These are phyloP conservation scores for Actenoides hombroni DNA, from an alignment of 2,113 vertebrate genomes.

Conservation along the genomic window DNA sequence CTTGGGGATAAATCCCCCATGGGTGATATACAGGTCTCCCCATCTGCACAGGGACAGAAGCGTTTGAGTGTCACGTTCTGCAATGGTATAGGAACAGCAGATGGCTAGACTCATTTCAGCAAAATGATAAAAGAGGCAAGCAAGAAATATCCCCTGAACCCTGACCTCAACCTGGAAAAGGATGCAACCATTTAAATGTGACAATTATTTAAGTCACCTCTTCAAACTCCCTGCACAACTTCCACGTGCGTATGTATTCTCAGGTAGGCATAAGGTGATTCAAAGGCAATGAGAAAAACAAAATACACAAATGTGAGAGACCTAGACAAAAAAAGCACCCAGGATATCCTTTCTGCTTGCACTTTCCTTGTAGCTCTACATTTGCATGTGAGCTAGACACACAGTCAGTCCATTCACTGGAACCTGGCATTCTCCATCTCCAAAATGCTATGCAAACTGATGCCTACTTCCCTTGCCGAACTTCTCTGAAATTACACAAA, in stretches of 20 bases:
- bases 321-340: background rate
- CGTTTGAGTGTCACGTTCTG: background rate
- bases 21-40: background rate
- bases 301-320: background rate
- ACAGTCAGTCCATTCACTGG: background rate
- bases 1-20: background rate
- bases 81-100: background rate
- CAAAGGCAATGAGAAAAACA: background rate
- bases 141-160: background rate
- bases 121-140: background rate
- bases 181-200: background rate
- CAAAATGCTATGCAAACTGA: background rate
- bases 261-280: background rate
- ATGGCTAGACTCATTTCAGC: background rate
- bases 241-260: background rate
- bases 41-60: background rate
- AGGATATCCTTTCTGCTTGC: background rate
- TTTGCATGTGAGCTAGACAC: background rate
- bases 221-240: background rate
- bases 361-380: background rate
- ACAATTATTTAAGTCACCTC: background rate
- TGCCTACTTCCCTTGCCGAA: background rate
- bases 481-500: background rate
- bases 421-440: background rate
- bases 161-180: slow-evolving; percentile 2